These are phyloP conservation scores for Malacoctenus gilli DNA, from an alignment of 2,797 vertebrate species.

Conservation along the genomic window DNA sequence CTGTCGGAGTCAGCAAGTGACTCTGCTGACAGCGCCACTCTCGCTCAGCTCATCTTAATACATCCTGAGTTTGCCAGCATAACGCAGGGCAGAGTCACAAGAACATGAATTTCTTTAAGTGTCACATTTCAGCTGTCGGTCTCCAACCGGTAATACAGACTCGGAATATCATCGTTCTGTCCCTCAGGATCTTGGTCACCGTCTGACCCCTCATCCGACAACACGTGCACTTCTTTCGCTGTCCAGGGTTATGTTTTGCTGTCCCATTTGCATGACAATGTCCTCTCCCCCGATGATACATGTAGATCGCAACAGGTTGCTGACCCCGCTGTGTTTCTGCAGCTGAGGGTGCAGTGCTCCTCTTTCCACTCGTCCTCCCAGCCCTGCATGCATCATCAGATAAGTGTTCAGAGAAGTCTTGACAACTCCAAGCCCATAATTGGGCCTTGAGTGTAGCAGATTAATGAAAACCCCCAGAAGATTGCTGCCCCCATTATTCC, in stretches of 20 bases:
- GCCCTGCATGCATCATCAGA: constrained; percentile 64
- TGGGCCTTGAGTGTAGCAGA: constrained; percentile 42
- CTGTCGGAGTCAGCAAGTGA: constrained; percentile 41
- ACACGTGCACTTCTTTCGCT: constrained; percentile 34
- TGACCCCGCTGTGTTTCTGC: constrained; percentile 19
- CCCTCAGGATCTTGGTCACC: constrained; percentile 54
- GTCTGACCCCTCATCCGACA: constrained; percentile 30
- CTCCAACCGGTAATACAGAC: constrained; percentile 27
- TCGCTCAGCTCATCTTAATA: constrained; percentile 24
- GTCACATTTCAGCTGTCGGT: constrained; percentile 38
- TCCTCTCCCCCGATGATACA: constrained; percentile 16
- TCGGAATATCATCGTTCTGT: constrained; percentile 42
- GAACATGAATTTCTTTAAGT: constrained; percentile 20
- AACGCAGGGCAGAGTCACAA: constrained; percentile 23
- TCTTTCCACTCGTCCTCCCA: constrained; percentile 39
- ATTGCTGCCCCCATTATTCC: constrained; percentile 58
- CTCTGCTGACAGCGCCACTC: constrained; percentile 32
- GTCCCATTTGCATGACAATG: constrained; percentile 43
- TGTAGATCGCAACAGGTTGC: constrained; percentile 26
- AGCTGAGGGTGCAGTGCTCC: constrained; percentile 41
- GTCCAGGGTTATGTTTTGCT: constrained; percentile 28
- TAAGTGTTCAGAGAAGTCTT: constrained; percentile 24
- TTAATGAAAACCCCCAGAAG: constrained; percentile 50
- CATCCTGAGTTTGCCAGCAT: constrained; percentile 40
- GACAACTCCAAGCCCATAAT: constrained; percentile 39